Evolutionary conservation across 2,113 vertebrate genomes (phyloP).

Genomic region (Gallinago jamesoni): DNA sequence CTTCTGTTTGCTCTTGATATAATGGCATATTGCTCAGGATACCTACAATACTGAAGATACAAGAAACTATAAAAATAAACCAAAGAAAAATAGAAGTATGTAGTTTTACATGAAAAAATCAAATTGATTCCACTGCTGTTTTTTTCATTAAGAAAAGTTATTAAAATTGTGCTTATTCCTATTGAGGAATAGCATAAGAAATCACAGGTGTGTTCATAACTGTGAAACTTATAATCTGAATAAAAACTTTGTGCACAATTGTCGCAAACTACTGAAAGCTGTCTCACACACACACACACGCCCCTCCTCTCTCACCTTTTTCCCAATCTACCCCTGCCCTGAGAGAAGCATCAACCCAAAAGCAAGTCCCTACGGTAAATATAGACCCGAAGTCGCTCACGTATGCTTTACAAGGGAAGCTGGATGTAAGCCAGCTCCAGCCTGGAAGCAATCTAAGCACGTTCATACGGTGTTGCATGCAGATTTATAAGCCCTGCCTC

Average conservation of each 20-base stretch:
- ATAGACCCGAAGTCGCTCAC: not conserved
- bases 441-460: constrained; percentile 28
- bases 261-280: not conserved
- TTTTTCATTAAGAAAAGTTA: not conserved
- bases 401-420: not conserved
- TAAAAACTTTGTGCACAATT: not conserved
- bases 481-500: constrained; percentile 50
- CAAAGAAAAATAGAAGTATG: not conserved
- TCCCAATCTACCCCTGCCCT: not conserved
- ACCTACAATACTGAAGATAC: not conserved
- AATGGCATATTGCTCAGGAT: not conserved
- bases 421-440: constrained; percentile 21
- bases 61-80: not conserved
- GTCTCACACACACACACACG: not conserved
- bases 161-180: not conserved
- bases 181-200: not conserved
- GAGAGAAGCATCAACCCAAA: not conserved
- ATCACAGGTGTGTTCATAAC: not conserved
- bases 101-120: not conserved
- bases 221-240: not conserved
- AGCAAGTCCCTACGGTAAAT: not conserved
- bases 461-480: not conserved
- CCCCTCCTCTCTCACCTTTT: not conserved
- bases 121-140: not conserved
- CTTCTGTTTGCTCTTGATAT: not conserved